Evolutionary conservation across 2,797 vertebrate species (phyloP).

Genomic region (Bryconaethiops microstoma): DNA sequence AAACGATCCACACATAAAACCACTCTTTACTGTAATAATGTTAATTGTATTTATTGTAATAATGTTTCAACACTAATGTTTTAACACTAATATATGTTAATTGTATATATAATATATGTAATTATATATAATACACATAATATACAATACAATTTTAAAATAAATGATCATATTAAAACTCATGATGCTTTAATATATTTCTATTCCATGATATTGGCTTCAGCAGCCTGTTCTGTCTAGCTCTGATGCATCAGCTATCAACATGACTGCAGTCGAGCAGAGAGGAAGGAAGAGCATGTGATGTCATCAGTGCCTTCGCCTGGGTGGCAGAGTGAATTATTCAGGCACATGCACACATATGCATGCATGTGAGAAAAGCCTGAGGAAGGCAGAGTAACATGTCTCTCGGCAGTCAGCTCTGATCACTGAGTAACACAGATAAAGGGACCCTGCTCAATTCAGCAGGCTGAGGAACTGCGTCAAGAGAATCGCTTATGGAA

Average conservation of each 20-base stretch:
- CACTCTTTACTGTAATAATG: no score
- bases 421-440: not conserved
- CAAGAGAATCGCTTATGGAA: not conserved
- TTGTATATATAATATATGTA: no score
- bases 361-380: not conserved
- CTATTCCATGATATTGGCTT: not conserved
- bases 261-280: not conserved
- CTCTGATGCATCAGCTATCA: not conserved
- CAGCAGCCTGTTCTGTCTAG: not conserved
- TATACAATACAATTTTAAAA: not conserved
- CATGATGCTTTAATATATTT: not conserved
- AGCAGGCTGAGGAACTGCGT: no score
- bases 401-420: not conserved
- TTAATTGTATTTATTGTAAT: no score
- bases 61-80: no score
- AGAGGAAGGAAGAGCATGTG: constrained; percentile 1
- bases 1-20: no score
- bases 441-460: not conserved
- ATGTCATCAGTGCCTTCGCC: not conserved
- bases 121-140: no score
- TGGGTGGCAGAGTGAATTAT: not conserved
- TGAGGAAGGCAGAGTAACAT: not conserved
- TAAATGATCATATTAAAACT: not conserved
- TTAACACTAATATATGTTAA: no score
- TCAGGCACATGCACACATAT: not conserved